Percentiles rank a stretch among this genome's conserved stretches.
Evolutionary conservation across 2,888 invertebrate species (phyloP).

Genomic region (Entomobrya multifasciata): DNA sequence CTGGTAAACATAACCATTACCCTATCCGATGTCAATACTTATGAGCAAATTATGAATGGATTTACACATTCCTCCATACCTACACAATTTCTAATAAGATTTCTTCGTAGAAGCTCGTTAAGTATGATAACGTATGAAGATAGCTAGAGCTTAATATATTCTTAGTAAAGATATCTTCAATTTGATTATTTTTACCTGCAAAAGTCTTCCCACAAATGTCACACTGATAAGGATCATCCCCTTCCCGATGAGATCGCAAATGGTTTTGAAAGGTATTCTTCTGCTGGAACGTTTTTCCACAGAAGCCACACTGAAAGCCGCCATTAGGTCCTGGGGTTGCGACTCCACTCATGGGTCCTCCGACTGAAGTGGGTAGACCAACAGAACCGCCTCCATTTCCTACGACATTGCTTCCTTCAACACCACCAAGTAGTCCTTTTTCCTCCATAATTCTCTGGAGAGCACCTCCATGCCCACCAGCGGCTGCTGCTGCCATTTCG

Average conservation of each 20-base stretch:
- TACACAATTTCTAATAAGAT: no score
- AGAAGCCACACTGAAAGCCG: conserved; percentile 86
- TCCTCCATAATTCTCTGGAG: conserved; percentile 74
- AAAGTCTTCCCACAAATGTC: conserved; percentile 95
- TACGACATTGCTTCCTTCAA: conserved; percentile 11
- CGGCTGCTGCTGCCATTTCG: conserved; percentile 64
- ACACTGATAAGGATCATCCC: conserved; percentile 90
- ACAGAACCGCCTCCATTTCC: background rate
- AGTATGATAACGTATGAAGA: no score
- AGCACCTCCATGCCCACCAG: no score
- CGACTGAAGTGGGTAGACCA: no score
- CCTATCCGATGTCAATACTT: no score
- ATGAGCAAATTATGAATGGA: no score
- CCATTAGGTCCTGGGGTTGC: conserved; percentile 80
- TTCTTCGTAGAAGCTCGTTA: no score
- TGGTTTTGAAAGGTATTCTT: conserved; percentile 89
- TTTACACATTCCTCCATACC: no score
- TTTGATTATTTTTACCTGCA: conserved; percentile 83
- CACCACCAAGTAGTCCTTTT: conserved; percentile 39
- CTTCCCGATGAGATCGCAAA: conserved; percentile 84
- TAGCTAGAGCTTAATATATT: background rate
- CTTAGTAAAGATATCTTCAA: background rate
- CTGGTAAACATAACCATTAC: no score
- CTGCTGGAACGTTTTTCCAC: conserved; percentile 88
- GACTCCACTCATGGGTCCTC: background rate